Base-by-base conservation (phyloP, 2,888 invertebrate genomes). In the Atrina japonica region DNA sequence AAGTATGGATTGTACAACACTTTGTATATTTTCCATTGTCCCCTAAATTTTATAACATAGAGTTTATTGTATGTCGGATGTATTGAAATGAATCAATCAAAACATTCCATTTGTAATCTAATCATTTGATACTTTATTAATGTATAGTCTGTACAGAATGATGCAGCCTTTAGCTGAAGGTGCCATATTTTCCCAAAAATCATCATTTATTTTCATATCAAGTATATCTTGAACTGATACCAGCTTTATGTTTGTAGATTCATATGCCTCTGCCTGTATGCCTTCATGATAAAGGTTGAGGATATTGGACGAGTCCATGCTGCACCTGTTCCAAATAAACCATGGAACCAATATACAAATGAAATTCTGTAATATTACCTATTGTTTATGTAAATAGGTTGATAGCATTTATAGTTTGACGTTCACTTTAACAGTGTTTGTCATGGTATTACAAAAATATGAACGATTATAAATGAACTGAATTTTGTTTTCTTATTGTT, bases 221-320 rank as follows among this genome's bases (percentile, higher is more conserved):
- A 83, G 50, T 2, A 85, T 77, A n/a, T 81, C 73, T 7, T 70
- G 65, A 2, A 85, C 9, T 0, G 86, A 78, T 7, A 89, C 16
- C 60, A 88, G 73, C 65, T 80, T 75, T 58, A 90, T 87, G 45
- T 75, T 82, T 16, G 88, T 88, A 5, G 89, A 88, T 68, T 90
- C 90, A 52, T 88, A 88, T 0, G 89, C 90, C 74, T 90, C 90
- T 45, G 76, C 70, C 45, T 90, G 90, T 60, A 65, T 83, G 0
- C 89, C 89, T 76, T 83, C 50, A 5, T 74, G 66, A 63, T 90
- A 90, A 3, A 80, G 64, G 3, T 75, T 53, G 55, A 77, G 71
- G 16, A 90, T 83, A 55, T 89, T 85, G 0, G 77, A 67, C 9
- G 86, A 79, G 11, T 81, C 73, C n/a, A 89, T 75, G 40, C 72